These are phyloP conservation scores for Drosophila prostipennis DNA, from an alignment of 2,888 invertebrate genomes.

Conservation along the genomic window DNA sequence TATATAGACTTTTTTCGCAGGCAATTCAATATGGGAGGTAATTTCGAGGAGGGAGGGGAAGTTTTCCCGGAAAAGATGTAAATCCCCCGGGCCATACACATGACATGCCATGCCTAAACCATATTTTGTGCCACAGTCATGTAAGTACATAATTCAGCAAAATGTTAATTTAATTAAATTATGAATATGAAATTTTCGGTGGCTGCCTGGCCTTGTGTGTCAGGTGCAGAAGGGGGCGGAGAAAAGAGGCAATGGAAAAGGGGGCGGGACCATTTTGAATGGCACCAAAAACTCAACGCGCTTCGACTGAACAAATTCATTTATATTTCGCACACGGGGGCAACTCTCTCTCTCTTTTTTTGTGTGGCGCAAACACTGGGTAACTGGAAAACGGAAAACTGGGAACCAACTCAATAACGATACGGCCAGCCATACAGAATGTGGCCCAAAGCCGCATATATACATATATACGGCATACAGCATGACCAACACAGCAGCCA, in stretches of 20 bases:
- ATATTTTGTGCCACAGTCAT: slow-evolving; percentile 46
- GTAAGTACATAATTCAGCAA: slow-evolving; percentile 68
- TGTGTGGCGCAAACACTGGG: slow-evolving; percentile 37
- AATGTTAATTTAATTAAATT: slow-evolving; percentile 78
- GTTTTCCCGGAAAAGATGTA: no score
- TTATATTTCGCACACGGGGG: slow-evolving; percentile 51
- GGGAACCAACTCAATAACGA: slow-evolving; percentile 23
- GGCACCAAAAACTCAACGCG: slow-evolving; percentile 53
- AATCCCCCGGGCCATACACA: slow-evolving; percentile 49
- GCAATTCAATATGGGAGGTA: slow-evolving; percentile 47
- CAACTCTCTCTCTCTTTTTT: slow-evolving; percentile 19
- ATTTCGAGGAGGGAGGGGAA: no score
- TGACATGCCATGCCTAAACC: slow-evolving; percentile 39
- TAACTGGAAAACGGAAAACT: not conserved
- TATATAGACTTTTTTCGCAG: not conserved
- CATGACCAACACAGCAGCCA: slow-evolving; percentile 19
- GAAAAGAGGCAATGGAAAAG: slow-evolving; percentile 6
- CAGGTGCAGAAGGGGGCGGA: slow-evolving; percentile 19
- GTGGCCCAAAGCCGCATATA: slow-evolving; percentile 31
- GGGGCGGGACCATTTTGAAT: slow-evolving; percentile 48
- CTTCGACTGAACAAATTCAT: slow-evolving; percentile 69
- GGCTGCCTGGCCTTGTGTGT: slow-evolving; percentile 34
- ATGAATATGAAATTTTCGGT: slow-evolving; percentile 69
- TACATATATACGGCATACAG: slow-evolving; percentile 9
- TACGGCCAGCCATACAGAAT: slow-evolving; percentile 21